Base-by-base conservation (phyloP, 2,113 vertebrate species). In the Platichthys stellatus region DNA sequence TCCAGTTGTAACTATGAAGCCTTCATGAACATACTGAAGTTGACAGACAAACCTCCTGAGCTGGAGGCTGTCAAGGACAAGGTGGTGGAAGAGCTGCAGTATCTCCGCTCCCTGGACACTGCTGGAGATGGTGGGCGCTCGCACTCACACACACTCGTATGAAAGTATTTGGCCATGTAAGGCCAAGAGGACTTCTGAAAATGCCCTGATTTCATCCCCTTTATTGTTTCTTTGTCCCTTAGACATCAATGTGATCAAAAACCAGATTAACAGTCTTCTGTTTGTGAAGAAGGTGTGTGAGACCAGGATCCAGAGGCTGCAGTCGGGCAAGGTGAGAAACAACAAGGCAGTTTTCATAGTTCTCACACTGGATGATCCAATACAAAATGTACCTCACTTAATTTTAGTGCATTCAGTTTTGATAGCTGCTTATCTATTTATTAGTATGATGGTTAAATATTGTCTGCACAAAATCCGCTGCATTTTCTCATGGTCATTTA, bases 261-360 rank as follows among this genome's bases (percentile, higher is more conserved):
- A 99, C 96, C 98, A 99, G 93, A 99, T 99, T 89, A 99, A 99
- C 94, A 99, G 98, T 93, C 96, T 99, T 92, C 92, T 98, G 74
- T 99, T 99, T 96, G 97, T 99, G 91, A 97, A 97, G 94, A 99
- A 99, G 95, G 94, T 99, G 91, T 99, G 98, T 94, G 98, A 99
- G 93, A 97, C 97, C 90, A 96, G 97, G 94, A 98, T 99, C 95
- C 96, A 99, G 88, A 94, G 98, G 63, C 95, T 99, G 64, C 96
- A 97, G 85, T 99, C 97, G 78, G 98, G 98, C 92, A 99, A 99
- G 96, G 98, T 99, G 94, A 96, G 95, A 72, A 31, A 68, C 45
- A 58, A 66, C 69, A 24, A 56, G 14, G 31, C 20, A 43, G 20
- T 17, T 17, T 17, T 28, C 10, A 1, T 7, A 43, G 24, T 61